Percentiles rank a stretch among this genome's conserved stretches.
phyloP scores from a whole-genome alignment of 1,140 invertebrate genomes.

The Conus ventricosus region DNA sequence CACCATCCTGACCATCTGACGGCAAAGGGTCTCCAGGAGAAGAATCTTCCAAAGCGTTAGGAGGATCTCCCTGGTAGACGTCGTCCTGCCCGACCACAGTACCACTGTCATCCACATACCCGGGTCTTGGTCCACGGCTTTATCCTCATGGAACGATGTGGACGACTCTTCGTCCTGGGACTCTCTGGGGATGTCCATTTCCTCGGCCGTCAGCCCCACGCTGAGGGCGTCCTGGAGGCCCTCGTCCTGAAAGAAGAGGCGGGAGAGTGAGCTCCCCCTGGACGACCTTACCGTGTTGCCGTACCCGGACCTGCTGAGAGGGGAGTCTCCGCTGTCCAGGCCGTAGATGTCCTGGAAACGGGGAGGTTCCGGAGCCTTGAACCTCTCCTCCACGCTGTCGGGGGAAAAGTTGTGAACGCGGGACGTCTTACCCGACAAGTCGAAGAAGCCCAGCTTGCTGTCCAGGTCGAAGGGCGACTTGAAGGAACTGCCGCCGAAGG shows the following conservation, averaged over 20 bases:
- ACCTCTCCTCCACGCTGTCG: background rate
- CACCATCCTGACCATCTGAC: background rate
- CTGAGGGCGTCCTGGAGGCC: background rate
- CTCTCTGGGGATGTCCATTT: slow-evolving; percentile 27
- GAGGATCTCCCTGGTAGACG: background rate
- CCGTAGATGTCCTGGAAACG: slow-evolving; percentile 35
- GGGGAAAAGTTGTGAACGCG: slow-evolving; percentile 15
- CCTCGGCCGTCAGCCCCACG: slow-evolving; percentile 2
- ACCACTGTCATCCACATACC: background rate
- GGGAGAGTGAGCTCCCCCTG: slow-evolving; percentile 1
- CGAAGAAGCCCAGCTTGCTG: background rate
- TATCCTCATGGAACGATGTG: slow-evolving; percentile 9
- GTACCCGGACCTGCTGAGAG: slow-evolving; percentile 8
- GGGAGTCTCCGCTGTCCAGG: slow-evolving; percentile 17
- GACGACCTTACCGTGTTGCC: background rate
- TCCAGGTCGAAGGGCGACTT: slow-evolving; percentile 4
- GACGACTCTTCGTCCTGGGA: slow-evolving; percentile 6
- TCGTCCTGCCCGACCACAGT: background rate
- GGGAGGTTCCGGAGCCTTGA: slow-evolving; percentile 22
- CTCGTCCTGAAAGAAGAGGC: slow-evolving; percentile 1
- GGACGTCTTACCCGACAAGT: slow-evolving; percentile 27
- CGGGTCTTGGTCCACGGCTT: background rate
- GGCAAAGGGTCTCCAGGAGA: too few species aligned
- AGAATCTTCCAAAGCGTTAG: too few species aligned
- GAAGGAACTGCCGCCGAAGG: slow-evolving; percentile 18